These are phyloP conservation scores for Lontra canadensis DNA, from an alignment of 2,113 vertebrate species.

Conservation along the genomic window DNA sequence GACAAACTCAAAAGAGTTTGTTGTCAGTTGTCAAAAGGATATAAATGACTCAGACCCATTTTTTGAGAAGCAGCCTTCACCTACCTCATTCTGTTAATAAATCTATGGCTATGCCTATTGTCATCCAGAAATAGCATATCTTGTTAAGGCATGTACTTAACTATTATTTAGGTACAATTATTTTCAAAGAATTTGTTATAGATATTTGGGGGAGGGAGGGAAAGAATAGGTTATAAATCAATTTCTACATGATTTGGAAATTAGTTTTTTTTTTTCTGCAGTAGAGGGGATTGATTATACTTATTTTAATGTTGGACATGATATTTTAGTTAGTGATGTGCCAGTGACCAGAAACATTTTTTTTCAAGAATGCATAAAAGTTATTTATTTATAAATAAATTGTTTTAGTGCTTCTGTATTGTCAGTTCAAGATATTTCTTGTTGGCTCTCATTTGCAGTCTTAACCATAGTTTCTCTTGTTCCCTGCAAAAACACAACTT, in stretches of 20 bases:
- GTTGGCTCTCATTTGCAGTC: too few species aligned
- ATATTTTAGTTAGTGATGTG: neutral
- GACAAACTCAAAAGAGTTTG: accelerated
- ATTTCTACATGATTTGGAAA: neutral
- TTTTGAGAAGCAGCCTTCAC: neutral
- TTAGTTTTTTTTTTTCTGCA: neutral
- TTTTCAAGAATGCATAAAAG: too few species aligned
- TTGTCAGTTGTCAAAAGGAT: neutral
- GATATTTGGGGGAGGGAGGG: neutral
- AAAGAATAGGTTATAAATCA: neutral
- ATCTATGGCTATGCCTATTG: neutral
- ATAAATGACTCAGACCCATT: neutral
- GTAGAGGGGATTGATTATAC: neutral
- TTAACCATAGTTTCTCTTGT: too few species aligned
- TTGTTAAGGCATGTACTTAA: neutral
- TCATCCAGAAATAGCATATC: neutral
- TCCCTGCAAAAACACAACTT: too few species aligned
- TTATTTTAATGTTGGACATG: neutral
- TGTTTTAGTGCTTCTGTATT: too few species aligned
- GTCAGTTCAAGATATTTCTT: too few species aligned
- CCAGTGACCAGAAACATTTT: neutral
- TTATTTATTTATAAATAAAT: too few species aligned
- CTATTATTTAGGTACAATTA: neutral
- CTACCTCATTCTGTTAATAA: neutral
- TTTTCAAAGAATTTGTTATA: neutral